Conservation (phyloP, 1,140 invertebrate genomes). For the Chionoecetes opilio region DNA sequence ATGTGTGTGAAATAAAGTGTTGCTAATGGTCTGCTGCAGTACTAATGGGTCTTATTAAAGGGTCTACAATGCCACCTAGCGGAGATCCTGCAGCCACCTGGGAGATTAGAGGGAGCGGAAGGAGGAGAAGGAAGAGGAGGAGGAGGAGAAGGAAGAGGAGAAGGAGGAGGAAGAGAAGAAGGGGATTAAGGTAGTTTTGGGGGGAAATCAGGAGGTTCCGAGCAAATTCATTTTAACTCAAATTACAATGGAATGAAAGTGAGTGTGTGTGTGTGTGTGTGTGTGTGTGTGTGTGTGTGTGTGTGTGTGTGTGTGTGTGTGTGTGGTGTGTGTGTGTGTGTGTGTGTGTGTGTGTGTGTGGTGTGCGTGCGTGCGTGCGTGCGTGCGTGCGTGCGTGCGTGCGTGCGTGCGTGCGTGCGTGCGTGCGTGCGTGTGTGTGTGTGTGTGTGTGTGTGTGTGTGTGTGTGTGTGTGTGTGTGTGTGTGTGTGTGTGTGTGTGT, state of each 20-base stretch:
- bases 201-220: not conserved
- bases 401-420: too few species aligned
- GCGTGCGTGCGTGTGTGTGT: too few species aligned
- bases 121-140: not conserved
- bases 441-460: too few species aligned
- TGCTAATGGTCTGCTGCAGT: too few species aligned
- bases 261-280: not conserved
- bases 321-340: conserved; percentile 16
- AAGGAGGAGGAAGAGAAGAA: not conserved
- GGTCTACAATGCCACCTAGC: too few species aligned
- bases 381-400: too few species aligned
- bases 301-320: conserved; percentile 18
- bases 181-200: not conserved
- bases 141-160: not conserved
- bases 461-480: too few species aligned
- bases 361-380: too few species aligned
- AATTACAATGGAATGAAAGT: not conserved
- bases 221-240: not conserved
- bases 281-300: conserved; percentile 18
- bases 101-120: too few species aligned
- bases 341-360: not conserved
- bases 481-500: not conserved
- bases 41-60: too few species aligned
- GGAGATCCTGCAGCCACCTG: too few species aligned
- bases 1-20: too few species aligned